These are phyloP conservation scores for Uromys caudimaculatus DNA, from an alignment of 2,797 vertebrate species.

Conservation along the genomic window DNA sequence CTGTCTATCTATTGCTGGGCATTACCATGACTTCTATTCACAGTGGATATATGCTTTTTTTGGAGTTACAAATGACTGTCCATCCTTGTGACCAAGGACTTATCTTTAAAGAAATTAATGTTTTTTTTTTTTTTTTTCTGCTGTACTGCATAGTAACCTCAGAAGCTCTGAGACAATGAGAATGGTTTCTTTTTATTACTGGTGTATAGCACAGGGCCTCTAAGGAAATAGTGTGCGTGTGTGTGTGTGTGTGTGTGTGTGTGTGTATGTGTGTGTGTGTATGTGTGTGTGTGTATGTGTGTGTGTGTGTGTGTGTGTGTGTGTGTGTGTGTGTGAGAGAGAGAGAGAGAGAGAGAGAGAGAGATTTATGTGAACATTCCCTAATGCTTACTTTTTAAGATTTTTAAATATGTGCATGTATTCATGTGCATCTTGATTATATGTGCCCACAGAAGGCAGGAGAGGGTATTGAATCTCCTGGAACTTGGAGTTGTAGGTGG, in stretches of 20 bases:
- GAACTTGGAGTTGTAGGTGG: not conserved
- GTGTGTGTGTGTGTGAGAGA: not conserved
- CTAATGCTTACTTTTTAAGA: not conserved
- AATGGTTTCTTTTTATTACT: not conserved
- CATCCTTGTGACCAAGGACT: constrained; percentile 10
- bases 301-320: not conserved
- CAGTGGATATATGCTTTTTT: not conserved
- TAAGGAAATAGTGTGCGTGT: not conserved
- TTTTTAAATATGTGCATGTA: not conserved
- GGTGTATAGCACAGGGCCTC: not conserved
- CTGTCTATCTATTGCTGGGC: not conserved
- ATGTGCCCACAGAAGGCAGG: not conserved
- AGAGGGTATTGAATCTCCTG: no score
- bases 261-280: not conserved
- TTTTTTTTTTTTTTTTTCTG: constrained; percentile 15
- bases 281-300: not conserved
- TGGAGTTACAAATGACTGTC: constrained; percentile 28
- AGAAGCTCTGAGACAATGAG: not conserved
- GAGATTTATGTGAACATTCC: not conserved
- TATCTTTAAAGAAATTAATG: constrained; percentile 32
- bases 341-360: no score
- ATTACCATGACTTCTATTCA: not conserved
- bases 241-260: not conserved
- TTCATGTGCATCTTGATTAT: not conserved
- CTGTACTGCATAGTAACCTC: not conserved